Conservation (phyloP, 2,888 invertebrate genomes). For the Deilephila porcellus region DNA sequence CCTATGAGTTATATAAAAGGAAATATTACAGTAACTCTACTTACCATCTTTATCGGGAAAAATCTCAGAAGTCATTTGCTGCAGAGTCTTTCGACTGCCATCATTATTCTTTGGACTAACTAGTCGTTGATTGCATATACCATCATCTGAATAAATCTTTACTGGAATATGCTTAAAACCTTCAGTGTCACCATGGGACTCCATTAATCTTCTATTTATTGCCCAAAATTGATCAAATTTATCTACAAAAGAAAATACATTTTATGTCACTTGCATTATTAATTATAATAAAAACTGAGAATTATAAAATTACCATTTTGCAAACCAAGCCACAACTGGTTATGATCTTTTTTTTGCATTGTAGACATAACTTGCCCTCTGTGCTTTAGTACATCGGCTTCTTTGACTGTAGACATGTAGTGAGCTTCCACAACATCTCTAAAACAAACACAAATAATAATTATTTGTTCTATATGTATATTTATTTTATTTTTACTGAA, state of each 20-base stretch:
- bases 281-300: slow-evolving; percentile 9
- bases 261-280: not conserved
- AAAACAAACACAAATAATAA: slow-evolving; percentile 45
- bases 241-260: slow-evolving; percentile 84
- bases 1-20: not conserved
- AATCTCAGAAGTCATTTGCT: slow-evolving; percentile 88
- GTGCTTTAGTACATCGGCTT: slow-evolving; percentile 99
- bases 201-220: slow-evolving; percentile 98
- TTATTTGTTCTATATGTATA: too few species aligned
- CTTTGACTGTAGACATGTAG: slow-evolving; percentile 98
- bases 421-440: slow-evolving; percentile 97
- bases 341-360: slow-evolving; percentile 98
- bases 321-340: slow-evolving; percentile 97
- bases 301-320: slow-evolving; percentile 89
- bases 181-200: slow-evolving; percentile 90
- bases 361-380: slow-evolving; percentile 94
- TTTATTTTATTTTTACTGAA: too few species aligned
- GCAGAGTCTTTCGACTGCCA: slow-evolving; percentile 89
- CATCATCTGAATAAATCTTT: slow-evolving; percentile 90
- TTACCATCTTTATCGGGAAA: slow-evolving; percentile 85
- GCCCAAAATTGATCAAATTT: slow-evolving; percentile 99
- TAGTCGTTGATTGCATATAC: slow-evolving; percentile 89
- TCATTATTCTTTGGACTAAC: slow-evolving; percentile 90
- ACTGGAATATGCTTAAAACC: slow-evolving; percentile 96
- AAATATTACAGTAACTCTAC: slow-evolving; percentile 28